A percentile compares a stretch with the other conserved stretches of the same genome.
Evolutionary conservation across 2,888 invertebrate genomes (phyloP).

Genomic region (Lasioglossum villosulum): DNA sequence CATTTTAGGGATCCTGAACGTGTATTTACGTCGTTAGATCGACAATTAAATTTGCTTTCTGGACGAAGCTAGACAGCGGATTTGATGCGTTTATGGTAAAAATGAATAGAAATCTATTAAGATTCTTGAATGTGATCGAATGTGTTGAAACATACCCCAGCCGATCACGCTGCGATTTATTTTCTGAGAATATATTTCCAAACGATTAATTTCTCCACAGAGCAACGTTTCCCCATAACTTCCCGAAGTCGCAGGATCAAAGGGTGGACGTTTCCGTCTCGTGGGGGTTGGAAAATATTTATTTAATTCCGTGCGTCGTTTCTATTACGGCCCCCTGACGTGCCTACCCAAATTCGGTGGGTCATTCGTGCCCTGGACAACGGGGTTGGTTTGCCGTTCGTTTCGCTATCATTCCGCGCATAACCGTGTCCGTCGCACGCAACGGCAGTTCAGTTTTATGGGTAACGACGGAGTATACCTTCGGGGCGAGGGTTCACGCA

Average conservation of each 20-base stretch:
- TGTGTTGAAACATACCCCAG: too few species aligned
- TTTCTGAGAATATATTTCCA: too few species aligned
- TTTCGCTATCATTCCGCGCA: slow-evolving; percentile 59
- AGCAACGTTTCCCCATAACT: background rate
- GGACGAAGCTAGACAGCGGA: too few species aligned
- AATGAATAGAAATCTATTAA: too few species aligned
- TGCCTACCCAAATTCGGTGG: slow-evolving; percentile 48
- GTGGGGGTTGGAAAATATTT: slow-evolving; percentile 27
- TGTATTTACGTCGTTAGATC: background rate
- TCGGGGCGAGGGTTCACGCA: slow-evolving; percentile 61
- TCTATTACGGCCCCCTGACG: slow-evolving; percentile 10
- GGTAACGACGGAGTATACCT: slow-evolving; percentile 57
- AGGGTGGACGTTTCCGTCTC: background rate
- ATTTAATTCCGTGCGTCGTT: slow-evolving; percentile 31
- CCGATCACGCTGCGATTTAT: too few species aligned
- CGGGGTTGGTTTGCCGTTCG: slow-evolving; percentile 9
- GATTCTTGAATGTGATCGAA: too few species aligned
- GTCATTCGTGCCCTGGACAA: slow-evolving; percentile 53
- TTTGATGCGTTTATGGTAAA: too few species aligned
- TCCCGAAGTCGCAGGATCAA: background rate
- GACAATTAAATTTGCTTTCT: background rate
- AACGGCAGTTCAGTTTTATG: slow-evolving; percentile 70
- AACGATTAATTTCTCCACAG: background rate
- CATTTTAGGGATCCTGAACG: background rate
- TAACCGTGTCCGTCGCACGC: slow-evolving; percentile 66